Evolutionary conservation across 2,888 invertebrate species (phyloP).

Genomic region (Dryococelus australis): DNA sequence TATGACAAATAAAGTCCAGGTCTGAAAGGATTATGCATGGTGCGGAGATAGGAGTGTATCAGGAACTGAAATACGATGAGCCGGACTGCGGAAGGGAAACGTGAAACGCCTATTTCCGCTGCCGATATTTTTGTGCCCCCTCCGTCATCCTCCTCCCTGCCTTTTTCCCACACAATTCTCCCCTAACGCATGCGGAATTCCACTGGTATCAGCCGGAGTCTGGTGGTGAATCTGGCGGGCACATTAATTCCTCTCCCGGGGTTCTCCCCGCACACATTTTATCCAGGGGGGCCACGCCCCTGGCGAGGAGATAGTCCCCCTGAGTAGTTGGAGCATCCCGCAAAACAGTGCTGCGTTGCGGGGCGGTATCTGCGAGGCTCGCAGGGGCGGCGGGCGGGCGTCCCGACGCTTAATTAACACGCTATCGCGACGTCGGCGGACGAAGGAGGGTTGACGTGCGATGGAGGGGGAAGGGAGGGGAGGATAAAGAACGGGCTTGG

Average conservation of each 20-base stretch:
- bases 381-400: background rate
- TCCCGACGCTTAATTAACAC: background rate
- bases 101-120: background rate
- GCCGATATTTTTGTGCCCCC: background rate
- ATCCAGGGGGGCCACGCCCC: background rate
- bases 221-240: background rate
- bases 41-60: conserved; percentile 1
- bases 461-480: background rate
- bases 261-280: background rate
- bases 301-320: background rate
- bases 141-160: background rate
- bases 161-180: background rate
- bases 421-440: background rate
- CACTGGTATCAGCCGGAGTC: background rate
- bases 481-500: conserved; percentile 5
- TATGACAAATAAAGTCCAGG: background rate
- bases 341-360: background rate
- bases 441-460: background rate
- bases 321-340: background rate
- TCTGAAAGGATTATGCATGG: conserved; percentile 8
- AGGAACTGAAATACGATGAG: conserved; percentile 8
- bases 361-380: background rate
- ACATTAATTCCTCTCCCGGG: background rate
- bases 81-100: conserved; percentile 5
- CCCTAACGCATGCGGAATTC: background rate